Base-by-base conservation (phyloP, 35 echinoderm and acorn worm genomes). In the Lytechinus variegatus region DNA sequence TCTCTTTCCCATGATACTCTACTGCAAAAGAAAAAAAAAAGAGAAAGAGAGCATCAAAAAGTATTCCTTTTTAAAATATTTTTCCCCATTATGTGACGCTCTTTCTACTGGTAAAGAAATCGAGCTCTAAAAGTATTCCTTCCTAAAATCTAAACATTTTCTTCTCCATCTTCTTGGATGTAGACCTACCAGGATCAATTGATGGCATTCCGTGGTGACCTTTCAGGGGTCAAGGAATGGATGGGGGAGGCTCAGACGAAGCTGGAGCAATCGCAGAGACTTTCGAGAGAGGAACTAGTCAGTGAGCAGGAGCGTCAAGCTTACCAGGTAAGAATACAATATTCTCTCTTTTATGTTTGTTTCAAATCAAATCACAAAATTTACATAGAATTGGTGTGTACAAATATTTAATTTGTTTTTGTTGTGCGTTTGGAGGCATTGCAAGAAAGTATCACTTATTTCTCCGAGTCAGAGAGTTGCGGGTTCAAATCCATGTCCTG, bases 111-210 rank as follows among this genome's bases (percentile, higher is more conserved):
- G 53, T 9, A 52, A 9, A 92, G 54, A 89, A 89, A 10, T 33
- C 7, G 8, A 9, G 5, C 4, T 10, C 10, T 16, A 10, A 60
- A 60, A 60, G 57, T 60, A 10, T 54, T 33, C 93, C 54, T 10
- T 9, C 56, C 29, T 54, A 55, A 16, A 57, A 0, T 61, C 9
- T 61, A 60, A 27, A 60, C n/a, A 4, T 94, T 53, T 95, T 44
- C 33, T 27, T 87, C 16, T 92, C 89, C 88, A 29, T 56, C 52
- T 87, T 58, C 92, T 9, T 11, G 56, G 10, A 92, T 44, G 4
- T 87, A 98, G 97, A 96, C 95, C 16, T 97, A 98, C 54, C 94
- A 96, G 54, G 96, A 97, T 95, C 96, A 96, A 55, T 92, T 97
- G n/a, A 95, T 28, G 19, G 91, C 87, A 55, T 97, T 97, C 60